Base-by-base conservation (phyloP, 1,140 invertebrate species). In the Apis laboriosa region DNA sequence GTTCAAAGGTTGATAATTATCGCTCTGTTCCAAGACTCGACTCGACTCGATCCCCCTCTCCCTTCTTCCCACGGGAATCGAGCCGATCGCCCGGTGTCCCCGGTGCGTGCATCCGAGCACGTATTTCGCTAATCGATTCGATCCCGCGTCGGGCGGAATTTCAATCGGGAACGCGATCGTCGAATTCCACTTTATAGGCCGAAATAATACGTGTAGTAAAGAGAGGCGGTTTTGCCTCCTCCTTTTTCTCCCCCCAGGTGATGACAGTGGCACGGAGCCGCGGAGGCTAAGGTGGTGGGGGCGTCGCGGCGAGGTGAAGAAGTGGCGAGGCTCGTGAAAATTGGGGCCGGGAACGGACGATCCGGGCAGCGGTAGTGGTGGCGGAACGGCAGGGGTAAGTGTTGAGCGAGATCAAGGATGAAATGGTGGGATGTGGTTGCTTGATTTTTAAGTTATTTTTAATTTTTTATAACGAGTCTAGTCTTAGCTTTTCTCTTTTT, bases 301-400 rank as follows among this genome's bases (percentile, higher is more conserved):
- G 84, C 66, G 74, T 74, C 43, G 60, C 77, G 67, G 71, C 77
- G 72, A 24, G 78, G 49, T 82, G 76, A 83, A 86, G 90, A 92
- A 90, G 91, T 92, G 92, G 90, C 91, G 90, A 92, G 83, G 80
- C 78, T 88, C 83, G 90, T 87, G 85, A 92, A 92, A 91, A 91
- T 93, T 88, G 87, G 91, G 85, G 91, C 88, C 90, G 90, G 89
- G 86, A 92, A 88, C 90, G 86, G 90, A 91, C 89, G 89, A 93
- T 88, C 91, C 92, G 89, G 92, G 90, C 93, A 93, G 92, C 90
- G 93, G 93, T 94, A 93, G 93, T 94, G 92, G 93, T 91, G 93
- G 93, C 92, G 91, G 91, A 94, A 90, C 92, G 92, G 92, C 92
- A 90, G 90, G 93, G 93, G 93, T 94, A 85, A 92, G 91, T 86